Conservation (phyloP, 2,113 vertebrate species). For the Hippocampus mohnikei region DNA sequence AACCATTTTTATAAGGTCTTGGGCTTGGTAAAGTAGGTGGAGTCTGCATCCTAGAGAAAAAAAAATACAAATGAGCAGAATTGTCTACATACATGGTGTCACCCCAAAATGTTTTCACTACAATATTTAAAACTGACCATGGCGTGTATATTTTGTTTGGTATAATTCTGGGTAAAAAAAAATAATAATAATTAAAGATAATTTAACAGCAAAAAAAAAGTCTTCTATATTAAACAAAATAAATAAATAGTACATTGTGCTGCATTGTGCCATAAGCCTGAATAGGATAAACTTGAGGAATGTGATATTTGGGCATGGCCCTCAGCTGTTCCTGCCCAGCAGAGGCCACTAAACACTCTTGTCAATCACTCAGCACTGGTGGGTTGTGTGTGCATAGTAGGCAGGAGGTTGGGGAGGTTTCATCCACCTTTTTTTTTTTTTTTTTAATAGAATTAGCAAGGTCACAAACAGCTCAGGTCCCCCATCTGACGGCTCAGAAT, state of each 20-base stretch:
- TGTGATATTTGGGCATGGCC: constrained; percentile 42
- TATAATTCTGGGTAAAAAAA: background rate
- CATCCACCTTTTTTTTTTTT: constrained; percentile 24
- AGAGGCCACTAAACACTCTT: constrained; percentile 49
- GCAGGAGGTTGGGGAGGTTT: constrained; percentile 21
- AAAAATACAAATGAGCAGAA: background rate
- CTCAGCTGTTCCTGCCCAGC: constrained; percentile 46
- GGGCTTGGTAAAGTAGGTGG: constrained; percentile 75
- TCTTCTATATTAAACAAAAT: too few relatives aligned
- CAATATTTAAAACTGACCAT: background rate
- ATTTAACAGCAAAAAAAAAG: too few relatives aligned
- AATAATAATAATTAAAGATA: too few relatives aligned
- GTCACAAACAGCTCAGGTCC: constrained; percentile 36
- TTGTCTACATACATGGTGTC: background rate
- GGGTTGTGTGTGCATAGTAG: constrained; percentile 3
- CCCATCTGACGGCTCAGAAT: constrained; percentile 14
- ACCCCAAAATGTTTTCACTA: background rate
- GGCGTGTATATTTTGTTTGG: background rate
- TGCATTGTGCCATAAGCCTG: background rate
- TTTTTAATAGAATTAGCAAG: constrained; percentile 40
- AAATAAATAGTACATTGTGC: too few relatives aligned
- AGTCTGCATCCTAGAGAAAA: constrained; percentile 81
- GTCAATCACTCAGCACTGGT: constrained; percentile 25
- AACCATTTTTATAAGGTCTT: constrained; percentile 58
- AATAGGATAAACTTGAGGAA: background rate